These are phyloP conservation scores for Melospiza georgiana DNA, from an alignment of 2,113 vertebrate genomes.

Conservation along the genomic window DNA sequence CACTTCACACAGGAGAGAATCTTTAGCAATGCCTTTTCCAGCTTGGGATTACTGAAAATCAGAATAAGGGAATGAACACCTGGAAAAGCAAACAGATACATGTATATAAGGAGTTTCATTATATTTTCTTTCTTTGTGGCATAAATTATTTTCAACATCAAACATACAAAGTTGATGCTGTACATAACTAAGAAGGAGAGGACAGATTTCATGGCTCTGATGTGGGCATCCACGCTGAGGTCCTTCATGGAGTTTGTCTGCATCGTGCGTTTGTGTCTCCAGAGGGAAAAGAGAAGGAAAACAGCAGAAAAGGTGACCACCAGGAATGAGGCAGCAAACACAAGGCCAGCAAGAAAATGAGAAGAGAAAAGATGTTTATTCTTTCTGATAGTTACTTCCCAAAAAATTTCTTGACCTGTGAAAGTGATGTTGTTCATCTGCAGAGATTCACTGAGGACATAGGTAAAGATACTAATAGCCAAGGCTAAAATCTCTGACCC, in stretches of 20 bases:
- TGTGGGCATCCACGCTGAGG: background rate
- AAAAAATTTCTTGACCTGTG: no score
- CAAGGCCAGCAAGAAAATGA: accelerated
- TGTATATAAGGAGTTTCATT: no score
- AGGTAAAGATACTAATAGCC: no score
- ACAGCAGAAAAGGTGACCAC: background rate
- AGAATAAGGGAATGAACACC: no score
- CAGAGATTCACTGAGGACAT: no score
- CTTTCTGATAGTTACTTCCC: background rate
- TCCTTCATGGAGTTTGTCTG: background rate
- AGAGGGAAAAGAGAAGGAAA: background rate
- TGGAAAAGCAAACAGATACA: no score
- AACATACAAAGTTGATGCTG: background rate
- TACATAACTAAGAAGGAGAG: background rate
- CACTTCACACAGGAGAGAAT: no score
- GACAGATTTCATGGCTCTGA: background rate
- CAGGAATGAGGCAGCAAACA: background rate
- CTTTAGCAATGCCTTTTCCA: no score
- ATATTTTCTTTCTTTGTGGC: accelerated
- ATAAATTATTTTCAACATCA: background rate
- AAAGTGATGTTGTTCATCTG: no score
- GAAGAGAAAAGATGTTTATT: background rate
- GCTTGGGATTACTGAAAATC: no score
- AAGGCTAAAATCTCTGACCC: no score
- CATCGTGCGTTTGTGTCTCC: background rate